Conservation (phyloP, 2,113 vertebrate genomes). For the Acinonyx jubatus region DNA sequence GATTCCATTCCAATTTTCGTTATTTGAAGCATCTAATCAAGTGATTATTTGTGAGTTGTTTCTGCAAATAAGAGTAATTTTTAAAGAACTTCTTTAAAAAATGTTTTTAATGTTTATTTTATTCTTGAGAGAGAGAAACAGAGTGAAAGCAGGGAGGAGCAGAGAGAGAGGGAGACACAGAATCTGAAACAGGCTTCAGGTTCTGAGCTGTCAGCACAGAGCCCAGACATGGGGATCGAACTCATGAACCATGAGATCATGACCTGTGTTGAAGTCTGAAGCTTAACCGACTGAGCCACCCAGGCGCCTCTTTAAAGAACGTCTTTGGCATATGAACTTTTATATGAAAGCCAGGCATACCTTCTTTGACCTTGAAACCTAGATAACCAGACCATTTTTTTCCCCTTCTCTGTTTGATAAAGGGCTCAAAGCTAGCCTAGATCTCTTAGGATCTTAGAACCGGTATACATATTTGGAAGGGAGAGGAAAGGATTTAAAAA, state of each 20-base stretch:
- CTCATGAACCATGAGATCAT: no score
- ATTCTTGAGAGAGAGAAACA: no score
- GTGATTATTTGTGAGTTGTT: background rate
- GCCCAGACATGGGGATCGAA: no score
- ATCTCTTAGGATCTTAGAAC: background rate
- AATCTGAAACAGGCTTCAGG: no score
- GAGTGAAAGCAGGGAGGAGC: no score
- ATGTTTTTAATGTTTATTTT: no score
- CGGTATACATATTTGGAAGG: background rate
- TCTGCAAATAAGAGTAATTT: background rate
- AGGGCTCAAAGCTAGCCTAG: background rate
- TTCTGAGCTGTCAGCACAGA: no score
- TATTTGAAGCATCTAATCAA: conserved; percentile 34
- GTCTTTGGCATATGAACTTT: background rate
- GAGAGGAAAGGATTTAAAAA: background rate
- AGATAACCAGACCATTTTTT: background rate
- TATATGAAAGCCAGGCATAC: background rate
- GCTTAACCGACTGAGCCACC: no score
- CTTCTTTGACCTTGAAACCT: background rate
- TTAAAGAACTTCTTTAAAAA: background rate
- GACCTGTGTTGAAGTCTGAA: no score
- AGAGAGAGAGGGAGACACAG: no score
- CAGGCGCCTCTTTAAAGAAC: background rate
- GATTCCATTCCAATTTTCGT: background rate
- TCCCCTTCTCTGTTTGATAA: background rate